Conservation (phyloP, 2,888 invertebrate species). For the Pseudanteris insignis region DNA sequence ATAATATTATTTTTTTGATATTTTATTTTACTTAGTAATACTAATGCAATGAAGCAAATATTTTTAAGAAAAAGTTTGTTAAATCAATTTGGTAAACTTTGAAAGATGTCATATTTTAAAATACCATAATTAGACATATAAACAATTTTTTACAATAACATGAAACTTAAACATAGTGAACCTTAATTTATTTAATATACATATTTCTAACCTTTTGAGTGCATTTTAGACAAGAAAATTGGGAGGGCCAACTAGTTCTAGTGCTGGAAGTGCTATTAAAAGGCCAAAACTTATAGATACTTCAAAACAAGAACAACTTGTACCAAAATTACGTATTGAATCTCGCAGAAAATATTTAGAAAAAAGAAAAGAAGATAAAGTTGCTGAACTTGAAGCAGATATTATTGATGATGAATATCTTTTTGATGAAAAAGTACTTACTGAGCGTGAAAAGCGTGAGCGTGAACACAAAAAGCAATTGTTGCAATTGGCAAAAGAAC, state of each 20-base stretch:
- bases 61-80: no score
- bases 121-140: no score
- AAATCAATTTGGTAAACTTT: no score
- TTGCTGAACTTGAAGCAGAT: conserved; percentile 93
- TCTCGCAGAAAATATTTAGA: conserved; percentile 94
- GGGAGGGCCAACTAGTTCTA: conserved; percentile 16
- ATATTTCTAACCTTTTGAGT: not conserved
- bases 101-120: no score
- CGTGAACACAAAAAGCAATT: conserved; percentile 91
- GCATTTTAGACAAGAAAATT: conserved; percentile 24
- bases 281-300: conserved; percentile 83
- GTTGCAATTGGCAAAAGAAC: conserved; percentile 90
- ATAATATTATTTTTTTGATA: no score
- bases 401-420: conserved; percentile 96
- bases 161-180: no score
- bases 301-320: conserved; percentile 84
- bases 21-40: no score
- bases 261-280: conserved; percentile 81
- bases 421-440: conserved; percentile 89
- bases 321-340: conserved; percentile 88
- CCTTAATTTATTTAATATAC: no score
- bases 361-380: conserved; percentile 96
- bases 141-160: no score
- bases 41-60: no score
- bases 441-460: conserved; percentile 84